Evolutionary conservation across 2,888 invertebrate species (phyloP), one percentile per base, ranked within the genome.

Genomic region (Poecilus cupreus): DNA sequence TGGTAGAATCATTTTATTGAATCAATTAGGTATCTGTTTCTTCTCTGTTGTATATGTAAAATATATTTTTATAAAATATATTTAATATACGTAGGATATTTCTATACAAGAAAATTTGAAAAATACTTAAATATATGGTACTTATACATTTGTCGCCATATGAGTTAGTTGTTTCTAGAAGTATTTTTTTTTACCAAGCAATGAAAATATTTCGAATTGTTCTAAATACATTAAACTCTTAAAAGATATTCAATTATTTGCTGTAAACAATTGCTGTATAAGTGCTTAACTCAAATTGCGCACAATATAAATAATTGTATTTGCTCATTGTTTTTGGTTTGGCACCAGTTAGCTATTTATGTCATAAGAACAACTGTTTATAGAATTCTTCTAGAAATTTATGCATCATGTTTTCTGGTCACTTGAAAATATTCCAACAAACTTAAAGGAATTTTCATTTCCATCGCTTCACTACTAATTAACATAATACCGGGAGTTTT

Each of bases 401-500:
- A 76, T 51, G 18, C 37, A 37, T 72, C 49, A 74, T 74, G 57
- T 76, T 43, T 32, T 26, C 5, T 26, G 76, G n/a, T 57, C 3
- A 18, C 8, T 77, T 43, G 60, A 77, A 77, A 77, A 51, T 77
- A 60, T 64, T 77, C 64, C 64, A 77, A 64, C 39, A 57, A 39
- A 60, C 26, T 60, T 60, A 64, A 16, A 37, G 26, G 1, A 43
- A 68, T 32, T 32, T 32, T 32, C 32, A 32, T 32, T 32, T 32
- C 32, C 32, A 32, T 32, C 1, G 4, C 8, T 1, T 32, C 32
- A 32, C 32, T n/a, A n/a, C n/a, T n/a, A n/a, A n/a, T n/a, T n/a
- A n/a, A n/a, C n/a, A n/a, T n/a, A n/a, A n/a, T n/a, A n/a, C n/a
- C n/a, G n/a, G n/a, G n/a, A n/a, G n/a, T n/a, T n/a, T n/a, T n/a